A percentile compares a stretch with the other conserved stretches of the same genome.
Conservation (phyloP, 2,888 invertebrate species). For the Mesodorylaimus sp. region DNA sequence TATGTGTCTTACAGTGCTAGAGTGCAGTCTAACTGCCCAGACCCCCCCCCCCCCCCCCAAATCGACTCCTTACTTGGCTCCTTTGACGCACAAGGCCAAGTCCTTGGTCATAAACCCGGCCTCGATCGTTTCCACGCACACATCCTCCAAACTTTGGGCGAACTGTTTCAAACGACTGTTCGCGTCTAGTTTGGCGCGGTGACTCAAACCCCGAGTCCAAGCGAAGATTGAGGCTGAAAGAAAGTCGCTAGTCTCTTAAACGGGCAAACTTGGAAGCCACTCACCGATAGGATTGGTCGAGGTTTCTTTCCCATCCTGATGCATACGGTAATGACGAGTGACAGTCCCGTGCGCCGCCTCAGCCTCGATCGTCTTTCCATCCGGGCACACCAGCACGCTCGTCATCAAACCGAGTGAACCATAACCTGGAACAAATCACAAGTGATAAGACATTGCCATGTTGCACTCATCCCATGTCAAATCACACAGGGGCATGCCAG, state of each 20-base stretch:
- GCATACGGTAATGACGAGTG: slow-evolving; percentile 57
- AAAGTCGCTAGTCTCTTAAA: neutral
- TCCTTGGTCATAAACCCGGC: slow-evolving; percentile 92
- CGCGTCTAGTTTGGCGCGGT: slow-evolving; percentile 77
- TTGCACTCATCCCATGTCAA: no score
- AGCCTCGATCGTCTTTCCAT: slow-evolving; percentile 90
- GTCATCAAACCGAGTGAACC: slow-evolving; percentile 94
- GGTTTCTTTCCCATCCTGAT: slow-evolving; percentile 68
- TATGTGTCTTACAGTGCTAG: neutral
- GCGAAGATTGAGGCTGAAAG: slow-evolving; percentile 75
- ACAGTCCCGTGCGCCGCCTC: slow-evolving; percentile 98
- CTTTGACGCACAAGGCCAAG: slow-evolving; percentile 90
- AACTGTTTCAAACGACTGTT: slow-evolving; percentile 43
- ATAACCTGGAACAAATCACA: slow-evolving; percentile 30
- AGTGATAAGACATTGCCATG: slow-evolving; percentile 1
- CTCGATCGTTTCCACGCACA: slow-evolving; percentile 86
- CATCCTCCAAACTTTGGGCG: slow-evolving; percentile 43
- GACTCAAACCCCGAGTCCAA: slow-evolving; percentile 80
- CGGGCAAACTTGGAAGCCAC: slow-evolving; percentile 6
- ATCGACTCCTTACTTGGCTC: slow-evolving; percentile 51
- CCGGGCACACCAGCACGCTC: slow-evolving; percentile 83
- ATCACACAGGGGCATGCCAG: no score
- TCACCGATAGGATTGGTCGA: slow-evolving; percentile 86
- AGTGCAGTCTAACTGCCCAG: no score
- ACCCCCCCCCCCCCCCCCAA: no score